Conservation (phyloP, 2,797 vertebrate genomes). For the Microhierax caerulescens region DNA sequence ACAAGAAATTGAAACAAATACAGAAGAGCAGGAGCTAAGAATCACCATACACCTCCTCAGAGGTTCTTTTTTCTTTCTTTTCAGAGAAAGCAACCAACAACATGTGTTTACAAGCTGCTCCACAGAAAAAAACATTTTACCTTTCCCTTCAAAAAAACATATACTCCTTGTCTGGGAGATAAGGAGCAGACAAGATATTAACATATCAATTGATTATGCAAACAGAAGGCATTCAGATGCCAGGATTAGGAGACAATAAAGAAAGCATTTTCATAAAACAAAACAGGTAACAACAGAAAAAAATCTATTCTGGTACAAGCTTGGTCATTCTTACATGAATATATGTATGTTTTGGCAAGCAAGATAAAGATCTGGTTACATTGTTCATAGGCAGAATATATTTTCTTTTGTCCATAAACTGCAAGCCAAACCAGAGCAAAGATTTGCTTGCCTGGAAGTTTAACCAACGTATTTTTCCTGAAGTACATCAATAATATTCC, state of each 20-base stretch:
- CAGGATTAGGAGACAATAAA: neutral
- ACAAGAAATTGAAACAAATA: neutral
- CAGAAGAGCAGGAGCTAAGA: neutral
- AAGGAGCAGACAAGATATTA: neutral
- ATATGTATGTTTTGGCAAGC: neutral
- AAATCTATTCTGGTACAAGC: neutral
- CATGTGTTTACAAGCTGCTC: neutral
- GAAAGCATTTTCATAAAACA: neutral
- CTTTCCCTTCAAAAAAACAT: neutral
- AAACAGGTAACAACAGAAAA: neutral
- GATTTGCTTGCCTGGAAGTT: neutral
- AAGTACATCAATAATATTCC: constrained; percentile 7
- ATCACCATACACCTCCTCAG: neutral
- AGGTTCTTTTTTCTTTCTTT: too few species aligned
- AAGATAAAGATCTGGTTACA: neutral
- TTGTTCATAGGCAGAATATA: neutral
- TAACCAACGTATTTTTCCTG: neutral
- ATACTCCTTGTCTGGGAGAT: neutral
- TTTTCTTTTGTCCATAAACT: neutral
- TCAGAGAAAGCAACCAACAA: neutral
- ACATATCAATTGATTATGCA: neutral
- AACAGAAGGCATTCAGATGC: neutral
- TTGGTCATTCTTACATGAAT: neutral
- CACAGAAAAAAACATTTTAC: neutral
- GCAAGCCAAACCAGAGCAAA: neutral